phyloP scores from a whole-genome alignment of 1,140 invertebrate genomes.

The Polypedilum vanderplanki region DNA sequence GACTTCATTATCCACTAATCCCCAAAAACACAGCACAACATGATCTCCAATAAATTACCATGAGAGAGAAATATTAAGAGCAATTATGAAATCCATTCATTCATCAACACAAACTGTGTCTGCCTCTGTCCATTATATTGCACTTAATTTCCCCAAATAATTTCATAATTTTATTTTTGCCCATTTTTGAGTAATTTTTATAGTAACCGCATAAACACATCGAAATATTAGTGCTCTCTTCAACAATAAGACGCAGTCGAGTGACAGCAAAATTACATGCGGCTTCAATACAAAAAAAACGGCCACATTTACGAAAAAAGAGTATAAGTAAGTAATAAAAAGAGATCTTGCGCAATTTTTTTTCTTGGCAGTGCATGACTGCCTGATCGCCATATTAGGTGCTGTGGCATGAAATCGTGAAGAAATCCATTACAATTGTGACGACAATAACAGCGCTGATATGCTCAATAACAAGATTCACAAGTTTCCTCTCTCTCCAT shows the following conservation, averaged over 20 bases:
- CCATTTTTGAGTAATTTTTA: background rate
- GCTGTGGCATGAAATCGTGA: slow-evolving; percentile 10
- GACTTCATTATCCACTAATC: too few relatives aligned
- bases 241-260: background rate
- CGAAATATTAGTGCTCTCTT: background rate
- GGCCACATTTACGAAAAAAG: background rate
- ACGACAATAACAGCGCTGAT: slow-evolving; percentile 10
- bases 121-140: too few relatives aligned
- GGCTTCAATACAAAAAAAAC: background rate
- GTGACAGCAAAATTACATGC: slow-evolving; percentile 17
- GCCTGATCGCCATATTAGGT: slow-evolving; percentile 9
- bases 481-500: background rate
- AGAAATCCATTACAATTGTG: slow-evolving; percentile 13
- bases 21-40: too few relatives aligned
- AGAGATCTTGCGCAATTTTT: slow-evolving; percentile 1
- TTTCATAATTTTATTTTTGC: background rate
- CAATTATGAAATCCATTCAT: too few relatives aligned
- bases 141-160: background rate
- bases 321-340: background rate
- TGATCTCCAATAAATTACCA: too few relatives aligned
- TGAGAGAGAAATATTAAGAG: too few relatives aligned
- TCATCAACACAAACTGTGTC: too few relatives aligned
- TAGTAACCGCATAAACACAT: background rate
- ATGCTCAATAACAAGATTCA: slow-evolving; percentile 19
- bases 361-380: background rate